Evolutionary conservation across 2,113 vertebrate species (phyloP).

Genomic region (Daphoenositta chrysoptera): DNA sequence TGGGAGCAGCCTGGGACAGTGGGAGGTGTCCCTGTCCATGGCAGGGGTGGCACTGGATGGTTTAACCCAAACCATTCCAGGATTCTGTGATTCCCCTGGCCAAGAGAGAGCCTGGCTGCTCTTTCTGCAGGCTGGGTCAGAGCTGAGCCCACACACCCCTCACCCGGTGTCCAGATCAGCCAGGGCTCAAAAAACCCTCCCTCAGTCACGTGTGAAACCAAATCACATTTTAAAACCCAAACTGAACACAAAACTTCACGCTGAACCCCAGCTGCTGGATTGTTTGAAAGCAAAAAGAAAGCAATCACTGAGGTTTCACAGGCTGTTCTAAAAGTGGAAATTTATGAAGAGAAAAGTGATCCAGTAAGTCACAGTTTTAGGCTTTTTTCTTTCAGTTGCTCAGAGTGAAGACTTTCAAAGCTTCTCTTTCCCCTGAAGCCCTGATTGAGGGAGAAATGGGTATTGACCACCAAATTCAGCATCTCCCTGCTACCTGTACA

Average conservation of each 20-base stretch:
- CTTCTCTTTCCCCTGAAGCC: not conserved
- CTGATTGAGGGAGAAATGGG: not conserved
- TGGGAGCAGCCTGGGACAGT: no score
- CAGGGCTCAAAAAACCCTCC: fast-evolving
- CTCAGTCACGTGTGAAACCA: not conserved
- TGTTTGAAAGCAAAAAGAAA: not conserved
- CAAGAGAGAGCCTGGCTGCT: not conserved
- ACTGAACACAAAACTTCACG: not conserved
- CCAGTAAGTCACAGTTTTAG: not conserved
- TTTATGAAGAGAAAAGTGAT: not conserved
- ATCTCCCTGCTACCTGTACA: not conserved
- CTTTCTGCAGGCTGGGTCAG: not conserved
- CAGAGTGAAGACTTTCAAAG: not conserved
- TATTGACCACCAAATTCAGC: not conserved
- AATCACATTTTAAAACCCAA: not conserved
- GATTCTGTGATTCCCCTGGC: not conserved
- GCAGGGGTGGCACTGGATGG: not conserved
- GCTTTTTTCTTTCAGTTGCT: not conserved
- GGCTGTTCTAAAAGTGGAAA: slow-evolving; percentile 36
- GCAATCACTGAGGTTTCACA: not conserved
- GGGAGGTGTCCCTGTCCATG: not conserved
- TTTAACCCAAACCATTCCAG: not conserved
- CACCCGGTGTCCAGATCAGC: not conserved
- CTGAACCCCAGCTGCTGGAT: not conserved
- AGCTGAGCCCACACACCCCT: not conserved